phyloP scores from a whole-genome alignment of 2,888 invertebrate species.

The Chrysolina americana region DNA sequence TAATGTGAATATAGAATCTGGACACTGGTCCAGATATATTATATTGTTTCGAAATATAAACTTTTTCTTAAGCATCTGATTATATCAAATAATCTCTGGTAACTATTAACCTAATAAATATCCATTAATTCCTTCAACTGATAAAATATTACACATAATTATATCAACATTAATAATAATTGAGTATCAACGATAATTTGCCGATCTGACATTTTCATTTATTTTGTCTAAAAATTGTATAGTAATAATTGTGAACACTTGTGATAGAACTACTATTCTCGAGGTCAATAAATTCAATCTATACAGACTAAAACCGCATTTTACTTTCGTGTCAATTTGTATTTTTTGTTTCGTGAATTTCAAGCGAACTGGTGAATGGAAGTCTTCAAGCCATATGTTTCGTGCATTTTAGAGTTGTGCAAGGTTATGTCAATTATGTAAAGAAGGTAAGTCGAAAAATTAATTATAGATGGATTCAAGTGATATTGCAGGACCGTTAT shows the following conservation, averaged over 20 bases:
- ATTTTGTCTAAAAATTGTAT: neutral
- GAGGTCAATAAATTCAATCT: slow-evolving; percentile 1
- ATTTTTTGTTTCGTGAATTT: neutral
- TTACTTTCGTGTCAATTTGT: neutral
- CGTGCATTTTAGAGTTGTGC: no score
- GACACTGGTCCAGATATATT: no score
- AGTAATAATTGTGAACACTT: slow-evolving; percentile 9
- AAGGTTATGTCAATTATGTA: no score
- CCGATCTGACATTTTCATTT: neutral
- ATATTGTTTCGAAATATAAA: slow-evolving; percentile 6
- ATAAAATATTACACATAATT: slow-evolving; percentile 11
- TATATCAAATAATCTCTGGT: neutral
- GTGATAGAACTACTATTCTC: slow-evolving; percentile 8
- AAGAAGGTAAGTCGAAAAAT: no score
- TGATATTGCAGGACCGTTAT: no score
- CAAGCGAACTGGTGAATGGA: neutral
- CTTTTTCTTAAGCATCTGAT: neutral
- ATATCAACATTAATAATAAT: neutral
- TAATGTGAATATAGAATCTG: neutral
- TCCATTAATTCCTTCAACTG: slow-evolving; percentile 1
- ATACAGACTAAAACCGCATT: neutral
- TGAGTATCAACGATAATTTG: neutral
- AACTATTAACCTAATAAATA: slow-evolving; percentile 22
- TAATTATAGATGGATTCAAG: no score
- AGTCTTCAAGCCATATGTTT: neutral